These are phyloP conservation scores for Dendrolimus kikuchii DNA, from an alignment of 1,140 invertebrate species.

Conservation along the genomic window DNA sequence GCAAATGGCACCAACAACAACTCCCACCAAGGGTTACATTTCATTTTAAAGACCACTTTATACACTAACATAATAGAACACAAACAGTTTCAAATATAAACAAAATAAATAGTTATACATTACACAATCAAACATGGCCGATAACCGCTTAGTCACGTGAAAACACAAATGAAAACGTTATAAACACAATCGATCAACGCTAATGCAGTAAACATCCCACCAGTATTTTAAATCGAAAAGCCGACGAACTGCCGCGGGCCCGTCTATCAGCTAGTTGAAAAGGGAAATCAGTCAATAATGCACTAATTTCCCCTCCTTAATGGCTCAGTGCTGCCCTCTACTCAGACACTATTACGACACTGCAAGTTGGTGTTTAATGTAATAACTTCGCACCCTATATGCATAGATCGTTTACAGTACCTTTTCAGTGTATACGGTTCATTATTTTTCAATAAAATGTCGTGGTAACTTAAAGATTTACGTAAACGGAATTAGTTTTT, in stretches of 20 bases:
- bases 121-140: too few relatives aligned
- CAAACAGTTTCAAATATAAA: too few relatives aligned
- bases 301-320: slow-evolving; percentile 70
- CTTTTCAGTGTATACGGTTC: too few relatives aligned
- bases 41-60: too few relatives aligned
- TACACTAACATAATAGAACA: too few relatives aligned
- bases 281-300: slow-evolving; percentile 70
- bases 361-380: slow-evolving; percentile 49
- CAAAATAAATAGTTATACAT: too few relatives aligned
- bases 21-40: too few relatives aligned
- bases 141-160: not conserved
- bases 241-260: slow-evolving; percentile 33
- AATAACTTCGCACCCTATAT: slow-evolving; percentile 38
- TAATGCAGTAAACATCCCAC: slow-evolving; percentile 49
- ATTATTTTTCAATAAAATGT: too few relatives aligned
- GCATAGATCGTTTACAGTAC: not conserved
- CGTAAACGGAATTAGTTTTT: too few relatives aligned
- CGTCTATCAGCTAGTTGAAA: slow-evolving; percentile 64
- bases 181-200: slow-evolving; percentile 16
- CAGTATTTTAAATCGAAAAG: slow-evolving; percentile 65
- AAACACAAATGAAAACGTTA: slow-evolving; percentile 7
- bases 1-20: too few relatives aligned
- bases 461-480: too few relatives aligned
- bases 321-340: slow-evolving; percentile 57
- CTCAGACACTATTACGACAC: slow-evolving; percentile 64